Conservation (phyloP, 2,797 vertebrate genomes). For the Philypnodon macrostomus region DNA sequence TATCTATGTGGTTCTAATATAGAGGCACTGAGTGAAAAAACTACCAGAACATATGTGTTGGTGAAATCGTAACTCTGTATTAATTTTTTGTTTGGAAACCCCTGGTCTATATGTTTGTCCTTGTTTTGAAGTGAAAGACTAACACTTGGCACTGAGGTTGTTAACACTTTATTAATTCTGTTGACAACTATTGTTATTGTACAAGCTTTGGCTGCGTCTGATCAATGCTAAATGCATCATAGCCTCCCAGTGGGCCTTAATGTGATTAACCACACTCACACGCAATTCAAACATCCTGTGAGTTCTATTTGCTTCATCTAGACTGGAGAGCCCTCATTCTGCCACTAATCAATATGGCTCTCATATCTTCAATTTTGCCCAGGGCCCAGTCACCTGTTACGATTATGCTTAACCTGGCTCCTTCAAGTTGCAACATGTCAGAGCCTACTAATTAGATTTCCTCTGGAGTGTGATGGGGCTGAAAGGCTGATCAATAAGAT, state of each 20-base stretch:
- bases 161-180: conserved; percentile 40
- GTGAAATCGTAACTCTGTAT: too few species aligned
- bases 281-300: conserved; percentile 50
- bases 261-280: conserved; percentile 50
- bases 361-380: conserved; percentile 34
- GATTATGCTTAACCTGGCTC: conserved; percentile 34
- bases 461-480: conserved; percentile 23
- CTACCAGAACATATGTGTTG: too few species aligned
- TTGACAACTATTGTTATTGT: conserved; percentile 33
- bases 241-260: conserved; percentile 34
- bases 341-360: conserved; percentile 47
- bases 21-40: too few species aligned
- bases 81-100: too few species aligned
- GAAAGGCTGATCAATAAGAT: conserved; percentile 32
- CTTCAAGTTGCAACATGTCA: conserved; percentile 48
- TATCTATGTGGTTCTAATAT: too few species aligned
- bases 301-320: conserved; percentile 33
- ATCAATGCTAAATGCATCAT: conserved; percentile 61
- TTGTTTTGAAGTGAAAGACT: neutral
- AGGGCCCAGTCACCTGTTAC: conserved; percentile 48
- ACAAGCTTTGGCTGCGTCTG: conserved; percentile 27
- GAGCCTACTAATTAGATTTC: conserved; percentile 55
- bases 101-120: too few species aligned
- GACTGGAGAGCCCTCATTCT: conserved; percentile 31
- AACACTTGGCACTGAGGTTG: conserved; percentile 18